Base-by-base conservation (phyloP, 2,113 vertebrate species). In the Prunella fulvescens region DNA sequence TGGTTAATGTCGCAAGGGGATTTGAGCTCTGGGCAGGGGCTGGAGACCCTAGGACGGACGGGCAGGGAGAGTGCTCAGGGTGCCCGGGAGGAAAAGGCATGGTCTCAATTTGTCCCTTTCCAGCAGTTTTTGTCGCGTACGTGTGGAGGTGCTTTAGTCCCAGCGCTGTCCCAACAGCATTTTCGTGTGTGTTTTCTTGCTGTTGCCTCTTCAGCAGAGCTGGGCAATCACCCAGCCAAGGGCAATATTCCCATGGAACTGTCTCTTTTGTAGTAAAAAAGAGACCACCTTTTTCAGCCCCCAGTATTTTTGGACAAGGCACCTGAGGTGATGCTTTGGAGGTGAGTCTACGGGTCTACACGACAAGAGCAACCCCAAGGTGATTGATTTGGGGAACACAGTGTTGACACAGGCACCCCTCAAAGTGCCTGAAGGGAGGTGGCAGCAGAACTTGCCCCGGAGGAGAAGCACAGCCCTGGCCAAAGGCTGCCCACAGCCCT, bases 361-460 rank as follows among this genome's bases (percentile, higher is more conserved):
- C 10, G 4, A 14, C 48, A 37, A 60, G 57, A 85, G 25, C 6
- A 40, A 58, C 22, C 6, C 25, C 0, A 0, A 56, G 58, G 16
- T 5, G 53, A 14, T 19, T n/a, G 54, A 72, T 80, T 92, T 9
- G 26, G 65, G 45, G 31, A 81, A 20, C 42, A 40, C 23, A 7
- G 12, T 17, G 10, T 25, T 72, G 62, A 9, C 42, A 53, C 26
- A 4, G 48, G 13, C 19, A 19, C 35, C 40, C 23, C 17, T 35
- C 5, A 0, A 31, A 40, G 39, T 17, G 42, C 29, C 48, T 4
- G 22, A 33, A 35, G 35, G 31, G 90, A 70, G 35, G 31, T 16
- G 47, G n/a, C 53, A 23, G 67, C 0, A 1, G 22, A 81, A n/a
- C 35, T 16, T 19, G 33, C 11, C 25, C 0, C 1, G 13, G 42